A percentile compares a stretch with the other conserved stretches of the same genome.
Evolutionary conservation across 2,888 invertebrate species (phyloP).

Genomic region (Andrena hattorfiana): DNA sequence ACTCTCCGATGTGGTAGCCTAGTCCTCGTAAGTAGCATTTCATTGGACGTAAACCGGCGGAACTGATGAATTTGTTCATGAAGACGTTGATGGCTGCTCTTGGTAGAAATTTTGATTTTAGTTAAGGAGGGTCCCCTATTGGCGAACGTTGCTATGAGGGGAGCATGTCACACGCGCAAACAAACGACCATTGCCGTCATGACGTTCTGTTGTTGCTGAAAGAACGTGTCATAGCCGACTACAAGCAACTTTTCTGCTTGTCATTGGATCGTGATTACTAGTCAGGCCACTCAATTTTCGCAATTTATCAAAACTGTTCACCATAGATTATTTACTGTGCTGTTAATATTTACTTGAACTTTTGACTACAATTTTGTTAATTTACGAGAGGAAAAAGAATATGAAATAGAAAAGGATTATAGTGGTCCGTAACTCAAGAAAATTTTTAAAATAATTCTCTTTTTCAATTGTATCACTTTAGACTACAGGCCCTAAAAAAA

Average conservation of each 20-base stretch:
- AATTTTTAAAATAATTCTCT: no score
- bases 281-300: background rate
- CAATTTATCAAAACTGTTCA: no score
- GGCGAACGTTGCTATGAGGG: constrained; percentile 58
- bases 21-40: constrained; percentile 78
- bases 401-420: no score
- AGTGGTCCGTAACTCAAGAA: no score
- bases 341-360: no score
- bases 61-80: constrained; percentile 70
- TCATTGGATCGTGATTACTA: background rate
- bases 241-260: background rate
- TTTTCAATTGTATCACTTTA: no score
- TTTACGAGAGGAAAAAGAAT: no score
- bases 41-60: constrained; percentile 62
- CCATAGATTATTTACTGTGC: no score
- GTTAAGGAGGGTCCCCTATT: constrained; percentile 17
- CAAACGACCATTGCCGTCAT: constrained; percentile 57
- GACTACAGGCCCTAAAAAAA: no score
- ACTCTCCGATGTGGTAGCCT: constrained; percentile 67
- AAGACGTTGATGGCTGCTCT: constrained; percentile 43
- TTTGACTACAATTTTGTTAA: no score
- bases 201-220: constrained; percentile 49
- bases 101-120: constrained; percentile 46
- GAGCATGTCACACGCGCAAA: constrained; percentile 58
- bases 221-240: constrained; percentile 40